phyloP scores from a whole-genome alignment of 2,113 vertebrate species.

The Lepidothrix coronata region DNA sequence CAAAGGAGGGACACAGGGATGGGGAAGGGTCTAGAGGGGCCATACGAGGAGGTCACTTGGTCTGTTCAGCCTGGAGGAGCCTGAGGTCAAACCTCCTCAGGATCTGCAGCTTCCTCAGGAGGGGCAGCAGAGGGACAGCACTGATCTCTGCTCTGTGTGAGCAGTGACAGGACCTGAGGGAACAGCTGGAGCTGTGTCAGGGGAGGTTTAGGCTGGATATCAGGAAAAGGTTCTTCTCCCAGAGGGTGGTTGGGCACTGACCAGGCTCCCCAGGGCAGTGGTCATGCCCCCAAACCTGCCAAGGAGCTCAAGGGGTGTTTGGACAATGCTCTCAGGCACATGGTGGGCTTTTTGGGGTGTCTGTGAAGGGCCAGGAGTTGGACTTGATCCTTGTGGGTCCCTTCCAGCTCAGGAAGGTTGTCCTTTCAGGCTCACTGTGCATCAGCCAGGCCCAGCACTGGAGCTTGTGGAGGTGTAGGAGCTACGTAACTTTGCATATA shows the following conservation, averaged over 20 bases:
- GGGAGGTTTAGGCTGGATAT: fast-evolving
- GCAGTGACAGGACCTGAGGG: neutral
- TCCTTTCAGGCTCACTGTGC: neutral
- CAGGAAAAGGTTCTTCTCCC: neutral
- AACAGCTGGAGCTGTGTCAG: neutral
- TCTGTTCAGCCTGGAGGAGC: neutral
- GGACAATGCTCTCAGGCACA: fast-evolving
- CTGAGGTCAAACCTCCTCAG: neutral
- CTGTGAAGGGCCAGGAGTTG: neutral
- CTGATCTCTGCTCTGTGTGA: neutral
- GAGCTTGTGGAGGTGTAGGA: neutral
- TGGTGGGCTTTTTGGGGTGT: neutral
- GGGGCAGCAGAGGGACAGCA: neutral
- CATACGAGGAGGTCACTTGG: neutral
- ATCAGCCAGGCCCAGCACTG: fast-evolving
- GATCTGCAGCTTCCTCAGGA: neutral
- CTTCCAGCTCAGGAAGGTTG: neutral
- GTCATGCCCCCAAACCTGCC: fast-evolving
- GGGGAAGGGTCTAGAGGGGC: neutral
- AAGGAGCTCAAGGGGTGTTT: neutral
- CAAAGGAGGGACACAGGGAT: neutral
- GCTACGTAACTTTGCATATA: fast-evolving
- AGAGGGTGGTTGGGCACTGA: neutral
- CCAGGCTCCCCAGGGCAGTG: neutral
- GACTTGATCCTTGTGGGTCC: neutral